These are phyloP conservation scores for Semaprochilodus insignis DNA, from an alignment of 2,797 vertebrate species.

Conservation along the genomic window DNA sequence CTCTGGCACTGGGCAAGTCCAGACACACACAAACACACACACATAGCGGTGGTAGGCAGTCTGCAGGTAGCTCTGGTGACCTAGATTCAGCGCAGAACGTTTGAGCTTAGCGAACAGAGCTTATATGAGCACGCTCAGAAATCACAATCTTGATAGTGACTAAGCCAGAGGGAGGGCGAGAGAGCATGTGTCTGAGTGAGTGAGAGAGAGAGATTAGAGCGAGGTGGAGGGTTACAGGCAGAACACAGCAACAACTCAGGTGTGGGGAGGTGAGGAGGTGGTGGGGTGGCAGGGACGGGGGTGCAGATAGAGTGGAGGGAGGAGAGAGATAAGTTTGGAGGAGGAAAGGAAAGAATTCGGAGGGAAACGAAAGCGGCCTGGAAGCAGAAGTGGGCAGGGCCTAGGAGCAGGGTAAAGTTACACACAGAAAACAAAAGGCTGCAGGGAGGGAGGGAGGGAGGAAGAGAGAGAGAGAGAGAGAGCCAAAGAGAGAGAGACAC, in stretches of 20 bases:
- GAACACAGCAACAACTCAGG: conserved; percentile 19
- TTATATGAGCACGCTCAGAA: background rate
- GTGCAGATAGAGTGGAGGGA: background rate
- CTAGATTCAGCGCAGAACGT: conserved; percentile 16
- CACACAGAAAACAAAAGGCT: conserved; percentile 43
- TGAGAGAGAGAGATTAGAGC: conserved; percentile 12
- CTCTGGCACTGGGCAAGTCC: conserved; percentile 16
- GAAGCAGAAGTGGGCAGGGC: conserved; percentile 45
- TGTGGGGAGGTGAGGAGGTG: conserved; percentile 7
- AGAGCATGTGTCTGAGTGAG: conserved; percentile 7
- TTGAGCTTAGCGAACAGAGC: conserved; percentile 32
- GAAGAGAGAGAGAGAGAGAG: conserved; percentile 18
- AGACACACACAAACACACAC: conserved; percentile 3
- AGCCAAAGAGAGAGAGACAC: conserved; percentile 14
- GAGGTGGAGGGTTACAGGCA: conserved; percentile 16
- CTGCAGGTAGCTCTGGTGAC: conserved; percentile 16
- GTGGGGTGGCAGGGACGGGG: background rate
- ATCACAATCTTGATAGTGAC: conserved; percentile 19
- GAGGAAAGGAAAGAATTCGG: conserved; percentile 45
- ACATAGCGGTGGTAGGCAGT: background rate
- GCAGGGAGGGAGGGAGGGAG: conserved; percentile 8
- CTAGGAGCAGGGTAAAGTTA: conserved; percentile 34
- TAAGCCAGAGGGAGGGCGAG: background rate
- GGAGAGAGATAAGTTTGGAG: conserved; percentile 7
- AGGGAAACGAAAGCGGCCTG: conserved; percentile 29